Evolutionary conservation across 2,888 invertebrate species (phyloP).

Genomic region (Euplagia quadripunctaria): DNA sequence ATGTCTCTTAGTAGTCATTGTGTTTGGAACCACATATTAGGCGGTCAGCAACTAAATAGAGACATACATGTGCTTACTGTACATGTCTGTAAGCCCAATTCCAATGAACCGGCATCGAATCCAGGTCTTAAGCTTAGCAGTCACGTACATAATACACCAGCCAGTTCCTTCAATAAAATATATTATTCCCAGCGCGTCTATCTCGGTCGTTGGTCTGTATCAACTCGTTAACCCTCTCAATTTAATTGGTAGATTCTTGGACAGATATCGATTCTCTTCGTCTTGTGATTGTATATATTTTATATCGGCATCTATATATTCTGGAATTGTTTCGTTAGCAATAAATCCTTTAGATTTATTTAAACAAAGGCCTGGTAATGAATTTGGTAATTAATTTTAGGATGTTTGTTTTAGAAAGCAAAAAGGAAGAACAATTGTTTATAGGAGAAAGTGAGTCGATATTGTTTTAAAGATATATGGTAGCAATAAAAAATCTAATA

Average conservation of each 20-base stretch:
- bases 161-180: neutral
- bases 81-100: too few species aligned
- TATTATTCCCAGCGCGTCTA: constrained; percentile 43
- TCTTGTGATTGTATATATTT: constrained; percentile 39
- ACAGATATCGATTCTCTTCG: constrained; percentile 68
- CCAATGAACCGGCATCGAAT: too few species aligned
- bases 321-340: constrained; percentile 37
- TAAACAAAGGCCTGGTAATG: constrained; percentile 30
- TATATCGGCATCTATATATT: constrained; percentile 28
- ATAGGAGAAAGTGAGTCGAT: neutral
- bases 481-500: neutral
- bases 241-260: constrained; percentile 81
- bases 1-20: too few species aligned
- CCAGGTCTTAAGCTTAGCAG: too few species aligned
- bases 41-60: too few species aligned
- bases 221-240: constrained; percentile 69
- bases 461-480: constrained; percentile 15
- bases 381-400: constrained; percentile 43
- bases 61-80: too few species aligned
- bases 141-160: too few species aligned
- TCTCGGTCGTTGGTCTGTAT: constrained; percentile 45
- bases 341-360: constrained; percentile 51
- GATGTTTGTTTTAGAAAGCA: constrained; percentile 27
- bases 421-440: constrained; percentile 15
- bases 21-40: too few species aligned